A percentile compares a stretch with the other conserved stretches of the same genome.
Evolutionary conservation across 1,140 invertebrate species (phyloP).

Genomic region (Trichonephila clavata): DNA sequence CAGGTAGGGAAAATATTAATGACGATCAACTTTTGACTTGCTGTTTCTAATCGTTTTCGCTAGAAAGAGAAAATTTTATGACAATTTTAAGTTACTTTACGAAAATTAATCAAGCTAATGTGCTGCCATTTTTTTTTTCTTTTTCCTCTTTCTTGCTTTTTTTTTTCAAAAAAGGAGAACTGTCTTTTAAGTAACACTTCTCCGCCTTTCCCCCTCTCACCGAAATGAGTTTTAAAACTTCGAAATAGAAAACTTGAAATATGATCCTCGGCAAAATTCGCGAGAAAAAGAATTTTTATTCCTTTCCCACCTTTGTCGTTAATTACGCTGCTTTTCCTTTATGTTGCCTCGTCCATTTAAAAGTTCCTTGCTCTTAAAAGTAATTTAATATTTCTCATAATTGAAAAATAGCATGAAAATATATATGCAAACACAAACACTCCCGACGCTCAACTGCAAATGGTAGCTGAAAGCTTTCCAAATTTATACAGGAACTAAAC

Average conservation of each 20-base stretch:
- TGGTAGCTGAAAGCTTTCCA: slow-evolving; percentile 11
- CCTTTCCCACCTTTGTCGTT: slow-evolving; percentile 19
- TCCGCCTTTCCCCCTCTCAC: no score
- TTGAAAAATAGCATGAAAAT: slow-evolving; percentile 27
- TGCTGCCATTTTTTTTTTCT: neutral
- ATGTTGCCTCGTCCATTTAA: neutral
- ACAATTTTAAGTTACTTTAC: slow-evolving; percentile 31
- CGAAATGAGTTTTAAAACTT: slow-evolving; percentile 31
- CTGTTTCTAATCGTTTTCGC: neutral
- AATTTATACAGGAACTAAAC: slow-evolving; percentile 41
- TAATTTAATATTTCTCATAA: slow-evolving; percentile 46
- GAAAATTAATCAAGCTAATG: slow-evolving; percentile 51
- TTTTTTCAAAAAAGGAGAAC: neutral
- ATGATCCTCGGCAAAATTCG: neutral
- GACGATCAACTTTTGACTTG: neutral
- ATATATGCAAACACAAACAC: neutral
- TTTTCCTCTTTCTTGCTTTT: neutral
- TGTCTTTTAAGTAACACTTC: neutral
- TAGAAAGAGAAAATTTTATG: neutral
- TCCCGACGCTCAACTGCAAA: neutral
- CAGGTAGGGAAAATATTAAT: slow-evolving; percentile 1
- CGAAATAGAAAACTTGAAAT: slow-evolving; percentile 42
- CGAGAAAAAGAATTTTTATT: slow-evolving; percentile 16
- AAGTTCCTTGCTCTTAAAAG: slow-evolving; percentile 24
- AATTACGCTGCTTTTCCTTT: neutral